These are phyloP conservation scores for Lepus timidus DNA, from an alignment of 2,113 vertebrate genomes.

Conservation along the genomic window DNA sequence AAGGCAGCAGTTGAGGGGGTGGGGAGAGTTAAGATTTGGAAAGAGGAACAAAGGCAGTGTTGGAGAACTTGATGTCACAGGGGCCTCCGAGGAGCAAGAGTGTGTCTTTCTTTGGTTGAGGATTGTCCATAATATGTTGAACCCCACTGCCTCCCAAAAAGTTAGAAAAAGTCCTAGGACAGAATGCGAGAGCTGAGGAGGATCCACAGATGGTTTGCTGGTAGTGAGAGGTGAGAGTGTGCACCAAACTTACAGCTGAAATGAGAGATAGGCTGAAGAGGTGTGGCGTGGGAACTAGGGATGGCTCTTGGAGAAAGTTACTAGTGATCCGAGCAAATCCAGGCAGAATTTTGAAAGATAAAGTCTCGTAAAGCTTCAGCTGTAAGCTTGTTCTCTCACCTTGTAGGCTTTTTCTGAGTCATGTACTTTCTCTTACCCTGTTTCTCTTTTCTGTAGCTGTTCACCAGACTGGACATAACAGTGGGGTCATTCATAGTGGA, in stretches of 20 bases:
- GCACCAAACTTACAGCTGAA: neutral
- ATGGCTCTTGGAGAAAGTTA: neutral
- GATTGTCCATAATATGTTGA: neutral
- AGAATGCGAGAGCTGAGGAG: neutral
- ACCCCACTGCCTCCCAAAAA: neutral
- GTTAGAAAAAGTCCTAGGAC: neutral
- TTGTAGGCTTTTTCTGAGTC: neutral
- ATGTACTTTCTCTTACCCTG: neutral
- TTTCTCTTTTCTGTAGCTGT: constrained; percentile 87
- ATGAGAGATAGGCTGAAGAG: neutral
- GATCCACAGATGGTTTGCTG: neutral
- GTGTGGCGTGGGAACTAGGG: neutral
- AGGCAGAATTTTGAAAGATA: neutral
- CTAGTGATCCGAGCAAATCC: neutral
- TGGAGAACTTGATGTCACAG: neutral
- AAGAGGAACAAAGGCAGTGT: neutral
- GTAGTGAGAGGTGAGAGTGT: neutral
- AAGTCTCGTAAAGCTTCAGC: neutral
- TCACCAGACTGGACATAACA: constrained; percentile 98
- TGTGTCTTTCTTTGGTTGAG: neutral
- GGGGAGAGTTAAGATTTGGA: neutral
- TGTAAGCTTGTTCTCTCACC: neutral
- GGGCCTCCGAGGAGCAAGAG: neutral
- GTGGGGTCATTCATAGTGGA: constrained; percentile 98
- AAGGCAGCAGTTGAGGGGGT: neutral